Evolutionary conservation across 2,113 vertebrate genomes (phyloP).

Genomic region (Syngnathus scovelli): DNA sequence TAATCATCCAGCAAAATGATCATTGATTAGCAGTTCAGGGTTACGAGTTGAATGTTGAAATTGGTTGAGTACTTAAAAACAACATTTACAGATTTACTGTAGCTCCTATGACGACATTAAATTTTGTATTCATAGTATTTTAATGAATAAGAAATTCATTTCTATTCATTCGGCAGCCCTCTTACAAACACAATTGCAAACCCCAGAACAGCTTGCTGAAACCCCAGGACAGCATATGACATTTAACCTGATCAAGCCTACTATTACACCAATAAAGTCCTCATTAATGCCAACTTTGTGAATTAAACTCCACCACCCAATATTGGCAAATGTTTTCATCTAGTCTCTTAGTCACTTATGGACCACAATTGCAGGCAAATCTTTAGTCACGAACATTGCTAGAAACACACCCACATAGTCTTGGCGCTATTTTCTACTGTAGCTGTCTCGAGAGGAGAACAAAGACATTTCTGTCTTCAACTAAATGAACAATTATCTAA

Average conservation of each 20-base stretch:
- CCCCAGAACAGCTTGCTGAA: too few relatives aligned
- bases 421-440: constrained; percentile 19
- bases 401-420: constrained; percentile 14
- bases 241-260: too few relatives aligned
- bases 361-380: constrained; percentile 16
- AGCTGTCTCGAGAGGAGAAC: constrained; percentile 10
- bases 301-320: not conserved
- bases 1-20: not conserved
- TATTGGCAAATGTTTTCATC: constrained; percentile 11
- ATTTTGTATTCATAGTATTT: not conserved
- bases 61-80: not conserved
- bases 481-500: constrained; percentile 6
- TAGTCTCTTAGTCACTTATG: constrained; percentile 1
- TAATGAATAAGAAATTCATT: too few relatives aligned
- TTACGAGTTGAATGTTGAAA: not conserved
- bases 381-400: constrained; percentile 8
- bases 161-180: too few relatives aligned
- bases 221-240: too few relatives aligned
- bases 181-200: too few relatives aligned
- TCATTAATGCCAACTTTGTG: not conserved
- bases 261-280: too few relatives aligned
- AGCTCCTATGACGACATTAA: not conserved
- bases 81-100: not conserved
- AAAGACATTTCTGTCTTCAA: constrained; percentile 8
- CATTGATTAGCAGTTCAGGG: not conserved